A percentile compares a stretch with the other conserved stretches of the same genome.
phyloP scores from a whole-genome alignment of 1,140 invertebrate species.

The Trinorchestia longiramus region DNA sequence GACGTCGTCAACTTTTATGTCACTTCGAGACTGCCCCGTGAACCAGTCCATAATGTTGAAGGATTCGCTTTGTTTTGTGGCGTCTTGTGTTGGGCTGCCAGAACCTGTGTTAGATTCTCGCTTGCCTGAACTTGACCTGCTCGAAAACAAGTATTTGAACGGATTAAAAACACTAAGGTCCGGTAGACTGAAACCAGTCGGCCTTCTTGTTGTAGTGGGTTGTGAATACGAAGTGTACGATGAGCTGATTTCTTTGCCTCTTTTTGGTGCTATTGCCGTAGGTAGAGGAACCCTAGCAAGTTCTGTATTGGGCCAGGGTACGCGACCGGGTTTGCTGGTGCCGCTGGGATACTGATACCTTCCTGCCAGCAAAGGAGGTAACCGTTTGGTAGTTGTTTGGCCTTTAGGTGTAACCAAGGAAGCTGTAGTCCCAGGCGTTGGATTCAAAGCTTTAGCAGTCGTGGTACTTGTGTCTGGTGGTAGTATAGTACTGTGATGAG shows the following conservation, averaged over 20 bases:
- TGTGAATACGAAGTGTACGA: not conserved
- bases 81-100: not conserved
- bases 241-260: not conserved
- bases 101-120: not conserved
- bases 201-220: not conserved
- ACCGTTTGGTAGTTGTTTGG: not conserved
- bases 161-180: conserved; percentile 18
- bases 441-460: not conserved
- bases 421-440: not conserved
- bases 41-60: conserved; percentile 35
- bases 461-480: not conserved
- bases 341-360: not conserved
- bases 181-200: not conserved
- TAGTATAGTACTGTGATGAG: conserved; percentile 5
- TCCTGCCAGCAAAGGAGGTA: conserved; percentile 10
- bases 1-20: not conserved
- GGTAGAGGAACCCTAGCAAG: not conserved
- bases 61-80: not conserved
- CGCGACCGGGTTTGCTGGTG: not conserved
- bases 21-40: not conserved
- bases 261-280: not conserved
- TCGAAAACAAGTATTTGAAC: conserved; percentile 23
- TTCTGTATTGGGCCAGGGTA: conserved; percentile 28
- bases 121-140: not conserved
- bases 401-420: not conserved